phyloP scores from a whole-genome alignment of 2,888 invertebrate species.

The Cheilosia vernalis region DNA sequence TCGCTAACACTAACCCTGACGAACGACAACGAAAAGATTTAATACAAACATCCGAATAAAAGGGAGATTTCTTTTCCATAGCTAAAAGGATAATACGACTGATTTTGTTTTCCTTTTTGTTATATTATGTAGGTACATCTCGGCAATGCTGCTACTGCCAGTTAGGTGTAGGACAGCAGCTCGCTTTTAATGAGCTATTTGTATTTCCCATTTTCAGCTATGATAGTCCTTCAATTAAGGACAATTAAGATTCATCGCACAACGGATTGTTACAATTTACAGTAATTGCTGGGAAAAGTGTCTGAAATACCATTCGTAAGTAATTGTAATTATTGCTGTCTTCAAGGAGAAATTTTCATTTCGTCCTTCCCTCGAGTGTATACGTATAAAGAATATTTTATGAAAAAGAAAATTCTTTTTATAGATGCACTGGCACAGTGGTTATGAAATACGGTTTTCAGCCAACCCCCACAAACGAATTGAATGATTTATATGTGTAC shows the following conservation, averaged over 20 bases:
- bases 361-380: neutral
- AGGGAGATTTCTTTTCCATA: constrained; percentile 31
- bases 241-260: constrained; percentile 61
- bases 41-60: constrained; percentile 40
- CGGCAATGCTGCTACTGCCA: constrained; percentile 8
- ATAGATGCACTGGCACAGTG: neutral
- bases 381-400: constrained; percentile 47
- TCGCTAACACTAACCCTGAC: constrained; percentile 8
- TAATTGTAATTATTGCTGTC: constrained; percentile 44
- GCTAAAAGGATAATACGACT: constrained; percentile 45
- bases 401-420: constrained; percentile 3
- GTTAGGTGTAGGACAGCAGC: constrained; percentile 20
- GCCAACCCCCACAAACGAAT: neutral
- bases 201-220: constrained; percentile 59
- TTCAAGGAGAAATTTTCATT: constrained; percentile 1
- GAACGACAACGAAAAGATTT: constrained; percentile 32
- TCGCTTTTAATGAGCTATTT: constrained; percentile 63
- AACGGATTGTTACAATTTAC: constrained; percentile 54
- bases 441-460: no score
- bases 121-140: neutral
- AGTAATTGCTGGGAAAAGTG: constrained; percentile 62
- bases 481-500: neutral
- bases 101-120: constrained; percentile 49
- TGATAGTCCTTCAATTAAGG: constrained; percentile 69
- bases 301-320: constrained; percentile 41